Evolutionary conservation across 2,888 invertebrate genomes (phyloP), one percentile per base, ranked within the genome.

Genomic region (Drosophila cognata): DNA sequence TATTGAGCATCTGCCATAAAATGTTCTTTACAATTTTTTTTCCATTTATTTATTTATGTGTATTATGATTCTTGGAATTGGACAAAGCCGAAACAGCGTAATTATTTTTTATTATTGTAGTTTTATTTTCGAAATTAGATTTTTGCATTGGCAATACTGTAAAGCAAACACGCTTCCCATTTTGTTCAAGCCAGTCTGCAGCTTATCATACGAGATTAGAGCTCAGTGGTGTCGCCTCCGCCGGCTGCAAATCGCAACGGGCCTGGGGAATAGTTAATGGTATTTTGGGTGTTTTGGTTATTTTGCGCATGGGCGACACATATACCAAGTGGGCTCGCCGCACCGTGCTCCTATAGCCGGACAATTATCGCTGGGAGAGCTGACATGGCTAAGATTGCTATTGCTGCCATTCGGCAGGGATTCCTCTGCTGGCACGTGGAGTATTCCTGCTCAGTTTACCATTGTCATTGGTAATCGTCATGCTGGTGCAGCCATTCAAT

Each of bases 221-320:
- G 67, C 88, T 76, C 33, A 71, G 55, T 29, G 84, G 77, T 35
- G 84, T 68, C 41, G 74, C 11, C n/a, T 65, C 56, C 7, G 70
- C 8, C 60, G 84, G 82, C 78, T 93, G 93, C 29, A 92, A 77
- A 84, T 95, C 95, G 80, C 94, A 94, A 71, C 95, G 95, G 56
- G 96, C 96, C 92, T 98, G 98, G 94, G 98, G 94, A 98, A 98
- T 55, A 98, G 94, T 65, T 98, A 94, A 94, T 98, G 98, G 1
- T 11, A 11, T 10, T 33, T 33, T 11, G 33, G 97, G 98, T 1
- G 97, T 97, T 31, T 97, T 96, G 0, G 97, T 96, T 50, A 96
- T 96, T 74, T 96, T 94, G 73, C 95, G 96, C 63, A 96, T 95
- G 3, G 95, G 95, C 2, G 96, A 96, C 59, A 98, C 90, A 97